Evolutionary conservation across 2,113 vertebrate species (phyloP), one percentile per base, ranked within the genome.

Genomic region (Conger conger): DNA sequence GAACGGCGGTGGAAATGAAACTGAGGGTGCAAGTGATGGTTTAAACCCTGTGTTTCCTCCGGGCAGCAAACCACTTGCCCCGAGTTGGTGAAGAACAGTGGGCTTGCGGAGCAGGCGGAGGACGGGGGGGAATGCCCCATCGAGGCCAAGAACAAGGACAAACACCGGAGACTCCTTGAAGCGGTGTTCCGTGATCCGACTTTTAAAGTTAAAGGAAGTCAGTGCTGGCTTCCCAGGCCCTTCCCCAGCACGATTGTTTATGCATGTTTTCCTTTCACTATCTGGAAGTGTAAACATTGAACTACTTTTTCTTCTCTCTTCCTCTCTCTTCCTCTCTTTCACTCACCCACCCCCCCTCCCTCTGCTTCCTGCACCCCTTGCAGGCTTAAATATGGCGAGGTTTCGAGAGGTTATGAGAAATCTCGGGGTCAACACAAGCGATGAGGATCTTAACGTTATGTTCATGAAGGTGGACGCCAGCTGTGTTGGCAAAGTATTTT

Each of bases 401-500:
- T 94, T 94, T 85, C 83, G 88, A 1, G 82, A 45, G 76, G 87
- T 88, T 35, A 87, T 89, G 88, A 90, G 88, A 86, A 91, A 86
- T 87, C 87, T 91, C 73, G 82, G 81, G 82, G 86, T 17, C 9
- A 40, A 37, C 15, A n/a, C 79, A 73, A 80, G 90, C 0, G 87
- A 88, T 11, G 87, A 93, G 82, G 87, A 91, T 0, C 4, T 90
- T 0, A 84, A 89, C 63, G 87, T 23, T 0, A 77, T 92, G 27
- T 95, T 95, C 85, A 53, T 87, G 85, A 92, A 93, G 86, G 85
- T 92, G 89, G 94, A 89, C 89, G 82, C 77, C 4, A 93, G 83
- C 84, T 92, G 93, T 33, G 89, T 85, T 0, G 92, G 91, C 87
- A 87, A 83, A 13, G 38, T 91, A 83, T 90, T 88, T 82, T 92